A percentile compares a stretch with the other conserved stretches of the same genome.
phyloP scores from a whole-genome alignment of 2,113 vertebrate species.

The Leptosomus discolor region DNA sequence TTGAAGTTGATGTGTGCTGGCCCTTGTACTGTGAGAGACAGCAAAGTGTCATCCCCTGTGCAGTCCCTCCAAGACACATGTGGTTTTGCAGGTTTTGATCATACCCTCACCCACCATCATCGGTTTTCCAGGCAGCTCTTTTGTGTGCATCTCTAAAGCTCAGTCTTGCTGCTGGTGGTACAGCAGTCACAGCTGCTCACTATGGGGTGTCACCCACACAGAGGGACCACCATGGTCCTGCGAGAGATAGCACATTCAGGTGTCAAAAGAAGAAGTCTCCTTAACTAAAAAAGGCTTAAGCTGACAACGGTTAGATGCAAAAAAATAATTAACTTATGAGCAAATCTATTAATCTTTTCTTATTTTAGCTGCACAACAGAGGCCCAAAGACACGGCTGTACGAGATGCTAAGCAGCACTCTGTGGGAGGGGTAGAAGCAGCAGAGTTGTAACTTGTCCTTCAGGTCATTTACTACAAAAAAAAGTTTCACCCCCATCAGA shows the following conservation, averaged over 20 bases:
- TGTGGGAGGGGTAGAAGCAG: background rate
- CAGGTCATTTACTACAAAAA: background rate
- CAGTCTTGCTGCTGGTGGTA: background rate
- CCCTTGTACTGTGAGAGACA: background rate
- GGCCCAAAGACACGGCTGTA: background rate
- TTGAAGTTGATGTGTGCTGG: background rate
- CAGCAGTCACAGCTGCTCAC: background rate
- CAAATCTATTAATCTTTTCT: background rate
- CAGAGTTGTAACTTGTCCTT: background rate
- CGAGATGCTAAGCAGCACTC: background rate
- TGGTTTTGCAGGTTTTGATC: constrained; percentile 4
- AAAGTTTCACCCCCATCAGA: background rate
- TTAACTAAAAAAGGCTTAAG: background rate
- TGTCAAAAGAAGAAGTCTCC: background rate
- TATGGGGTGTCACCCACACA: background rate
- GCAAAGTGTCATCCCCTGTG: background rate
- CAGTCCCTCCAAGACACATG: background rate
- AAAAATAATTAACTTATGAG: background rate
- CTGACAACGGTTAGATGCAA: background rate
- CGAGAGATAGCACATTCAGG: background rate
- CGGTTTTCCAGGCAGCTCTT: background rate
- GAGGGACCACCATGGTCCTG: background rate
- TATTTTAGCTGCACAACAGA: background rate
- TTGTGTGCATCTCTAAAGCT: background rate
- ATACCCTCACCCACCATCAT: background rate